Evolutionary conservation across 2,888 invertebrate genomes (phyloP).

Genomic region (Leptinotarsa tumamoca): DNA sequence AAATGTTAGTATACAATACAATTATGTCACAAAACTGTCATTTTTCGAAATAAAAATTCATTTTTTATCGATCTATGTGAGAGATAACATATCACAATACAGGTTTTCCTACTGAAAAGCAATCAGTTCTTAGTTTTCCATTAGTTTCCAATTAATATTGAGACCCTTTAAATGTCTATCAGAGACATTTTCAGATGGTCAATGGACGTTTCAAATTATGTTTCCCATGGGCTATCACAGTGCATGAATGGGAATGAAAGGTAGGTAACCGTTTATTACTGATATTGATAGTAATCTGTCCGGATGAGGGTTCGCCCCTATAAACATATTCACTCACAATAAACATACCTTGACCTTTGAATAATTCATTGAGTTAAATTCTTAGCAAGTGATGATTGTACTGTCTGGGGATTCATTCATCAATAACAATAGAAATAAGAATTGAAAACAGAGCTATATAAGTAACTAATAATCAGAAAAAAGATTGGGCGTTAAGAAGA

Average conservation of each 20-base stretch:
- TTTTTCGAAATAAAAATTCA: too few relatives aligned
- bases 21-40: too few relatives aligned
- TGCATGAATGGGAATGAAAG: constrained; percentile 10
- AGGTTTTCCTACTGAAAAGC: too few relatives aligned
- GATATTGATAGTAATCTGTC: constrained; percentile 2
- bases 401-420: not conserved
- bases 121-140: too few relatives aligned
- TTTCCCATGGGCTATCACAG: not conserved
- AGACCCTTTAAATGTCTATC: too few relatives aligned
- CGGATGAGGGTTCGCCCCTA: constrained; percentile 9
- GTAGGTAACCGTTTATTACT: constrained; percentile 13
- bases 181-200: not conserved
- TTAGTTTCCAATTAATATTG: too few relatives aligned
- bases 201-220: not conserved
- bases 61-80: too few relatives aligned
- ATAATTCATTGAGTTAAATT: not conserved
- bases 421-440: not conserved
- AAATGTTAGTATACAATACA: too few relatives aligned
- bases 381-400: not conserved
- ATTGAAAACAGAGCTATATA: not conserved
- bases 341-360: constrained; percentile 15
- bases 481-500: too few relatives aligned
- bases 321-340: not conserved
- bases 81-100: too few relatives aligned
- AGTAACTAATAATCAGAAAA: too few relatives aligned